A percentile compares a stretch with the other conserved stretches of the same genome.
Conservation (phyloP, 1,140 invertebrate genomes). For the Euura lappo region DNA sequence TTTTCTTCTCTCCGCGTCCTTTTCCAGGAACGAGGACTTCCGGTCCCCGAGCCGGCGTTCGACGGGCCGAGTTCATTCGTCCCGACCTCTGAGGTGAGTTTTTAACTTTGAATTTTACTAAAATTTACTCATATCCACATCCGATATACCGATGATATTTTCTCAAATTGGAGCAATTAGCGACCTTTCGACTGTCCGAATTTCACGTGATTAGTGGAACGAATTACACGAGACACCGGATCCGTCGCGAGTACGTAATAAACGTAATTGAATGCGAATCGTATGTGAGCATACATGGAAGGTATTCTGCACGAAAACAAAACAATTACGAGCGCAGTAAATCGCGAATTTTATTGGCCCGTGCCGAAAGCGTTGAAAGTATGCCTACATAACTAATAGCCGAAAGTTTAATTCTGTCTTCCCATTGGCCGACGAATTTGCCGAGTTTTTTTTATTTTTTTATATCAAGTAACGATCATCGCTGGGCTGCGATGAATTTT, state of each 20-base stretch:
- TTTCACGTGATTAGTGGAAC: not conserved
- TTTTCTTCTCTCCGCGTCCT: conserved; percentile 16
- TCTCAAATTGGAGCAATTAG: not conserved
- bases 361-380: not conserved
- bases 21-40: conserved; percentile 62
- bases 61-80: conserved; percentile 66
- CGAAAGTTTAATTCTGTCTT: too few relatives aligned
- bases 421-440: too few relatives aligned
- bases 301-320: not conserved
- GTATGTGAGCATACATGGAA: not conserved
- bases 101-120: conserved; percentile 3
- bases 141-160: not conserved
- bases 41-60: conserved; percentile 61
- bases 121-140: too few relatives aligned
- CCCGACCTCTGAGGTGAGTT: conserved; percentile 64
- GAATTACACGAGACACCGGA: not conserved
- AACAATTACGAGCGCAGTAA: not conserved
- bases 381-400: too few relatives aligned
- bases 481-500: not conserved
- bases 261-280: not conserved
- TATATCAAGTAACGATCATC: not conserved
- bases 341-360: not conserved
- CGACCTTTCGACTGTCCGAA: not conserved
- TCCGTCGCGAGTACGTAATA: not conserved
- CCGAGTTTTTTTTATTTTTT: too few relatives aligned